Evolutionary conservation across 2,797 vertebrate genomes (phyloP).

Genomic region (Neostethus bicornis): DNA sequence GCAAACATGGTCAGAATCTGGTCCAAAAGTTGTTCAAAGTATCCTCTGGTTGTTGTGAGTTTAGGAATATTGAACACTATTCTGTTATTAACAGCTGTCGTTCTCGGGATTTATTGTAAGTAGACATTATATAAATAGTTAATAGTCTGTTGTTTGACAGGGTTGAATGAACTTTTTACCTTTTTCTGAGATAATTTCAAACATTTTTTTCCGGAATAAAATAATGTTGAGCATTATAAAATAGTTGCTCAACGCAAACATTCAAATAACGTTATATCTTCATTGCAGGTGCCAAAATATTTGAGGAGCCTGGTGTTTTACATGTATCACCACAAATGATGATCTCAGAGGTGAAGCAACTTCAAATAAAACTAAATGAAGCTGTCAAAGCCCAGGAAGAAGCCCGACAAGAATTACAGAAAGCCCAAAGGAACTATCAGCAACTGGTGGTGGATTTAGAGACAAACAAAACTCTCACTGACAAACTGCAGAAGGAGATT

Average conservation of each 20-base stretch:
- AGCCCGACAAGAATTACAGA: background rate
- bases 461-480: background rate
- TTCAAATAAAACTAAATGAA: background rate
- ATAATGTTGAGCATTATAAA: too few relatives aligned
- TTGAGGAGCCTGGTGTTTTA: background rate
- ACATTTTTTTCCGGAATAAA: too few relatives aligned
- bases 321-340: background rate
- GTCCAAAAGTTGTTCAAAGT: slow-evolving; percentile 9
- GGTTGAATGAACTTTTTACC: background rate
- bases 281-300: background rate
- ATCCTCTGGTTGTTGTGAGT: slow-evolving; percentile 23
- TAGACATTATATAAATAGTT: slow-evolving; percentile 4
- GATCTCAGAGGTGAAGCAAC: background rate
- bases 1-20: slow-evolving; percentile 11
- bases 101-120: slow-evolving; percentile 56
- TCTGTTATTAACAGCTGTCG: slow-evolving; percentile 45
- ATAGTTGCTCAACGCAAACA: background rate
- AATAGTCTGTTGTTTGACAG: too few relatives aligned
- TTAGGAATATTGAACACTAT: slow-evolving; percentile 47
- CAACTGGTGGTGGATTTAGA: background rate
- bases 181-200: slow-evolving; percentile 9
- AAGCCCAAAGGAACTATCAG: background rate
- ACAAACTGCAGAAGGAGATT: background rate
- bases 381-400: background rate
- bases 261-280: background rate